Evolutionary conservation across 2,113 vertebrate species (phyloP).

Genomic region (Sylvia atricapilla): DNA sequence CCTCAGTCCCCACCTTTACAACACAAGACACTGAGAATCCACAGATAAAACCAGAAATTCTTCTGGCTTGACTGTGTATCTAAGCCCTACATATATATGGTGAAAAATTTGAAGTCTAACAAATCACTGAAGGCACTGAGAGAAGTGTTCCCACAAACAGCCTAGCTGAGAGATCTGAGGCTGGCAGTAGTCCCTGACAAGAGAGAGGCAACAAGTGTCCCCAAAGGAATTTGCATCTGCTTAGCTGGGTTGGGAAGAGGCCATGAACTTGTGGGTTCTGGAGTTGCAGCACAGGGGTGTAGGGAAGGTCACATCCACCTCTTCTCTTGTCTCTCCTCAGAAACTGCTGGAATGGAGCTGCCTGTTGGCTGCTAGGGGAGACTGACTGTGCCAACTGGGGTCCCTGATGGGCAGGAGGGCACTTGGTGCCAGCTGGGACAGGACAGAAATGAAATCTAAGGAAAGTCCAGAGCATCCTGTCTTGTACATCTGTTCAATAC

Average conservation of each 20-base stretch:
- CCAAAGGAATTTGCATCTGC: background rate
- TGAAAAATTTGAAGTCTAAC: background rate
- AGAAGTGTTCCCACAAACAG: background rate
- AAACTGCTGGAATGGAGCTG: background rate
- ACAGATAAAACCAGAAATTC: background rate
- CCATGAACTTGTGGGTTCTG: background rate
- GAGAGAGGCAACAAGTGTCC: background rate
- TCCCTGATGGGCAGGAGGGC: background rate
- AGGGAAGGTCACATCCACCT: background rate
- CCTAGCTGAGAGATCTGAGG: background rate
- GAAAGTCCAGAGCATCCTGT: background rate
- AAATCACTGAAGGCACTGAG: background rate
- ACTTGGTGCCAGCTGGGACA: background rate
- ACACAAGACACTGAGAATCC: background rate
- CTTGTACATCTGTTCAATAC: background rate
- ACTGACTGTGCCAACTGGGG: background rate
- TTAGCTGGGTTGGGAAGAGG: background rate
- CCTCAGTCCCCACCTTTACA: background rate
- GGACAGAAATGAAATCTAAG: background rate
- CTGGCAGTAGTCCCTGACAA: background rate
- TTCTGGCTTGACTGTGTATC: background rate
- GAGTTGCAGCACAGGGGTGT: background rate
- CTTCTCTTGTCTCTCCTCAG: background rate
- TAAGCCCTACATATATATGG: background rate
- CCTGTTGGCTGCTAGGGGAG: background rate